A percentile compares a stretch with the other conserved stretches of the same genome.
These are phyloP conservation scores for Parotocinclus haroldoi DNA, from an alignment of 2,797 vertebrate genomes.

Conservation along the genomic window DNA sequence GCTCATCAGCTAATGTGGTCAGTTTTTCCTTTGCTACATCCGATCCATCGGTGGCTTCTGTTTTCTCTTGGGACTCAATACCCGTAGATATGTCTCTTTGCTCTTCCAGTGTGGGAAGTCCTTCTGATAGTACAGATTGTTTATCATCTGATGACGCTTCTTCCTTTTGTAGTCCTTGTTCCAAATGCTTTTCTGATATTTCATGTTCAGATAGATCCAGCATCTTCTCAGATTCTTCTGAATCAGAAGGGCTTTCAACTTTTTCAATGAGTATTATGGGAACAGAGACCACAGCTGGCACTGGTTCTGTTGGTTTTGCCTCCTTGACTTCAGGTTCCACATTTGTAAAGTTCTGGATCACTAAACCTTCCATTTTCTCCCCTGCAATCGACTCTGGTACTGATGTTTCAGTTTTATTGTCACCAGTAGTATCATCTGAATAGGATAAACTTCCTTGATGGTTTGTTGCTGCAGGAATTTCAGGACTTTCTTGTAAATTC, in stretches of 20 bases:
- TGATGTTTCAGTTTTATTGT: not conserved
- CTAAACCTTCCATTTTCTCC: constrained; percentile 31
- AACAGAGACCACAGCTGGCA: constrained; percentile 26
- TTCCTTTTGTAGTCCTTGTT: constrained; percentile 37
- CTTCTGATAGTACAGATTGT: constrained; percentile 36
- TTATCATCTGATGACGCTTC: constrained; percentile 38
- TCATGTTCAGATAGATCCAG: constrained; percentile 49
- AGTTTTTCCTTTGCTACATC: constrained; percentile 53
- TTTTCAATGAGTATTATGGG: constrained; percentile 50
- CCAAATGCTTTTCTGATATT: constrained; percentile 42
- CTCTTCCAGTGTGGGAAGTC: constrained; percentile 40
- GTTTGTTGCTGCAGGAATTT: constrained; percentile 22
- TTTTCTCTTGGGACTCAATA: constrained; percentile 10
- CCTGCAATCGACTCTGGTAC: constrained; percentile 40
- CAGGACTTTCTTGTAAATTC: constrained; percentile 13
- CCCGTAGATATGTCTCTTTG: constrained; percentile 9
- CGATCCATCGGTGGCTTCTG: constrained; percentile 51
- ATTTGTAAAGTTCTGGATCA: constrained; percentile 7
- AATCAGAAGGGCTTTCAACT: constrained; percentile 49
- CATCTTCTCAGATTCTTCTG: constrained; percentile 40
- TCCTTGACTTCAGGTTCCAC: not conserved
- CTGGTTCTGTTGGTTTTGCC: constrained; percentile 35
- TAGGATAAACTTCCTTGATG: constrained; percentile 16
- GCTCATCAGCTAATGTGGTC: not conserved
- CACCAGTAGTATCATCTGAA: constrained; percentile 11